These are phyloP conservation scores for Notodonta dromedarius DNA, from an alignment of 2,888 invertebrate genomes.

Conservation along the genomic window DNA sequence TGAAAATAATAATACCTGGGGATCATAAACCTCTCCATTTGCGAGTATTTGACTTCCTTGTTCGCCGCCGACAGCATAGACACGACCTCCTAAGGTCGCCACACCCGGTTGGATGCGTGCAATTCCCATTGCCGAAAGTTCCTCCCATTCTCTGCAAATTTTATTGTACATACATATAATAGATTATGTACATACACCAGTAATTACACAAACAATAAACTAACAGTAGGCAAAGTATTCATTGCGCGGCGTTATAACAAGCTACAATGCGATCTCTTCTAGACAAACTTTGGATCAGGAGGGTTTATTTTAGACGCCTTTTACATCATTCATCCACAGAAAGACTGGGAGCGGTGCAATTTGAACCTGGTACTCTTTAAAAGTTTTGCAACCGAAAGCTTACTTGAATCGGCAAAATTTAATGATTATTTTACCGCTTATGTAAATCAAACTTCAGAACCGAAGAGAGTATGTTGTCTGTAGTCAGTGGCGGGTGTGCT, in stretches of 20 bases:
- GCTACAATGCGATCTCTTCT: too few species aligned
- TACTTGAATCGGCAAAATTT: not conserved
- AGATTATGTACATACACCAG: too few species aligned
- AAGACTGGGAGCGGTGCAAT: too few species aligned
- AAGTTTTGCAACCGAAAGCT: too few species aligned
- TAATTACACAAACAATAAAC: too few species aligned
- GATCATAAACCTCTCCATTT: slow-evolving; percentile 93
- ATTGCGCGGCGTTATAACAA: too few species aligned
- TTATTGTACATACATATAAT: too few species aligned
- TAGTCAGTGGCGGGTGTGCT: slow-evolving; percentile 90
- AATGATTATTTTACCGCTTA: slow-evolving; percentile 76
- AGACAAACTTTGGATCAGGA: too few species aligned
- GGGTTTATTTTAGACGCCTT: too few species aligned
- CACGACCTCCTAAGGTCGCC: slow-evolving; percentile 91
- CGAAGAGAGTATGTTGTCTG: slow-evolving; percentile 92
- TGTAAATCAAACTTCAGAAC: slow-evolving; percentile 93
- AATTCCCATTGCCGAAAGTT: slow-evolving; percentile 91
- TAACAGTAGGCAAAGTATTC: too few species aligned
- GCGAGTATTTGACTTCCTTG: slow-evolving; percentile 94
- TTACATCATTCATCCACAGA: too few species aligned
- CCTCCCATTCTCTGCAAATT: slow-evolving; percentile 88
- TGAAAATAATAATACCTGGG: slow-evolving; percentile 77
- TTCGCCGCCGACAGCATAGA: slow-evolving; percentile 96
- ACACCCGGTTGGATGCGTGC: slow-evolving; percentile 95
- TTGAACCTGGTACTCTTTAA: too few species aligned